Base-by-base conservation (phyloP, 2,888 invertebrate species). In the Cephalotes varians region DNA sequence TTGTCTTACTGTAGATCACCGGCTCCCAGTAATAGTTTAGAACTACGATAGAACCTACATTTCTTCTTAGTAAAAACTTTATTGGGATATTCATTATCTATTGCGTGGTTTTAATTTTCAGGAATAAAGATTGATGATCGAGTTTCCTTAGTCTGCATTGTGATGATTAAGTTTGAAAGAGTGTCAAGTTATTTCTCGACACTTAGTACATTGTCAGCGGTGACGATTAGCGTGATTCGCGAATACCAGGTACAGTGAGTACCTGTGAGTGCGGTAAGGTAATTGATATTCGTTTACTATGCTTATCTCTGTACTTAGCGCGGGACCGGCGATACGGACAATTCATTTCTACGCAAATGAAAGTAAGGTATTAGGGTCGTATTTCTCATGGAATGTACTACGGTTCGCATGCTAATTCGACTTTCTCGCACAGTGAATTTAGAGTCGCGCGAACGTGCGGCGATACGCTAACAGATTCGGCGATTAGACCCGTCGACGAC, bases 261-360 rank as follows among this genome's bases (percentile, higher is more conserved):
- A 12, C 6, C 10, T 18, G 31, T 31, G 44, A 67, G 37, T 25
- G 37, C 40, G 28, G n/a, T n/a, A n/a, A 6, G 21, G 18, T 77
- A 77, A 77, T 67, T 69, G 77, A 28, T 69, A 69, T 69, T 31
- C 44, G 69, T 69, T 69, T 56, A 77, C 54, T 18, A 74, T 18
- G 31, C 69, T 77, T 79, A 79, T 79, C 77, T 69, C 31, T 7
- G 44, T 56, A 56, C 44, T 69, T 58, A 71, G 34, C 12, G 25
- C 77, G 25, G 18, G 69, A 34, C 56, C 18, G 56, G 54, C 54
- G 77, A 69, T 77, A 77, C 77, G 69, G 44, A 67, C 77, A 79
- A 79, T 79, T 79, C 44, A 79, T 79, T 79, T 79, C 77, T 58
- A 79, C 77, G 77, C 69, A 79, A 79, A 79, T 79, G 77, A 69